Evolutionary conservation across 2,113 vertebrate species (phyloP), one percentile per base, ranked within the genome.

Genomic region (Gambusia holbrooki): DNA sequence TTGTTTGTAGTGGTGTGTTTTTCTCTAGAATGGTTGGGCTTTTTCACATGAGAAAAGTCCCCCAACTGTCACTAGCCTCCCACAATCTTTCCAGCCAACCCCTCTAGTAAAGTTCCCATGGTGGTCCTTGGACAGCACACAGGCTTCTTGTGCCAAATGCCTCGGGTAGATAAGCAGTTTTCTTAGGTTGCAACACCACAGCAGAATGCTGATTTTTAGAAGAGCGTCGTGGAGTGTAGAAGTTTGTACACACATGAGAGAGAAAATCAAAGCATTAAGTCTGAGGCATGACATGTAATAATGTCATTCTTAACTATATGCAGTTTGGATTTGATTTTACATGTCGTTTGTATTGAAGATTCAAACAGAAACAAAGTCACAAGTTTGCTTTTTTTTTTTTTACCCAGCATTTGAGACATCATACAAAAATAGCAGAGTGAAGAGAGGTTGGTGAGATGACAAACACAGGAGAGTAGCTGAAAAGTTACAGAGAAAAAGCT

Each of bases 11-110:
- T 78, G 73, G 65, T 78, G 76, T 90, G 86, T 90, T 87, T 93
- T 89, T 87, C 79, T 88, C 73, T 79, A 74, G 73, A 74, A 80
- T 29, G 45, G 51, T 77, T 74, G 66, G 73, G 74, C 73, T 78
- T 63, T 82, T 93, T 93, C 90, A 92, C 92, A 92, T 87, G 91
- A 93, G 92, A 91, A 92, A 93, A 88, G 83, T 88, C 85, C 85
- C 85, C 77, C 58, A 73, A 84, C 83, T 90, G 77, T 83, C 89
- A 80, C 77, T 82, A 80, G 76, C 75, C 91, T 93, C 92, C 88
- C 91, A 91, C 91, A 92, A 82, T 89, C 85, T 84, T 88, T 88
- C 77, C 80, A 87, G 87, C 85, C 79, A 90, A 63, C 80, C 78
- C 66, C 67, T 86, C 40, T 68, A 61, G 74, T 68, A 33, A 82